Base-by-base conservation (phyloP, 2,888 invertebrate genomes). In the Spisula subtruncata region DNA sequence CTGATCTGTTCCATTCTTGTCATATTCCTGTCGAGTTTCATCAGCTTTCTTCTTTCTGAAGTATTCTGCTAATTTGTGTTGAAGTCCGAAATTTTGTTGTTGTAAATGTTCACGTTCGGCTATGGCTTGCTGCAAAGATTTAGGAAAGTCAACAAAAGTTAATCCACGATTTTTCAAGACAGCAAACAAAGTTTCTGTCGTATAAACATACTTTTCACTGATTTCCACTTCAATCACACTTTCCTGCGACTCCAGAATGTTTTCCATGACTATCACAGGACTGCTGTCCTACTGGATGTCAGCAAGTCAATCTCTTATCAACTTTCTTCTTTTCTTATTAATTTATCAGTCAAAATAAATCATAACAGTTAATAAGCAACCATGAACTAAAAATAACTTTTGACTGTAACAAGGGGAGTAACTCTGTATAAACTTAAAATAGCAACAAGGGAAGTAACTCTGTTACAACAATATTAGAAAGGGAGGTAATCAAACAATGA, bases 41-140 rank as follows among this genome's bases (percentile, higher is more conserved):
- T 97, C 96, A 32, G 96, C 94, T 91, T 96, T 97, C 93, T 96
- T 97, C 93, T 96, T 96, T 25, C 96, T 93, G 93, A 97, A 97
- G 89, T 95, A 96, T 46, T 97, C 96, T 0, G 96, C 96, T n/a
- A 97, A 94, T 91, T 96, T 97, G 86, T 96, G 96, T 91, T 97
- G 97, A n/a, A 96, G 94, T 83, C 94, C 94, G 83, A 95, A 95
- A 91, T 97, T 97, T 85, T 95, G 94, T 83, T 96, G 95, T 80
- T 96, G 95, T 35, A 96, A 91, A 88, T 95, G 94, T 83, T 97
- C 96, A 86, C 96, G 89, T 83, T 96, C 96, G 41, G 94, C 91
- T 32, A 96, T 92, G 0, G 95, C 95, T 92, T 93, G 93, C 92
- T 92, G 90, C 46, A 91, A 87, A 51, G 46, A 82, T 29, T 75